These are phyloP conservation scores for Corapipo altera DNA, from an alignment of 2,113 vertebrate genomes.

Conservation along the genomic window DNA sequence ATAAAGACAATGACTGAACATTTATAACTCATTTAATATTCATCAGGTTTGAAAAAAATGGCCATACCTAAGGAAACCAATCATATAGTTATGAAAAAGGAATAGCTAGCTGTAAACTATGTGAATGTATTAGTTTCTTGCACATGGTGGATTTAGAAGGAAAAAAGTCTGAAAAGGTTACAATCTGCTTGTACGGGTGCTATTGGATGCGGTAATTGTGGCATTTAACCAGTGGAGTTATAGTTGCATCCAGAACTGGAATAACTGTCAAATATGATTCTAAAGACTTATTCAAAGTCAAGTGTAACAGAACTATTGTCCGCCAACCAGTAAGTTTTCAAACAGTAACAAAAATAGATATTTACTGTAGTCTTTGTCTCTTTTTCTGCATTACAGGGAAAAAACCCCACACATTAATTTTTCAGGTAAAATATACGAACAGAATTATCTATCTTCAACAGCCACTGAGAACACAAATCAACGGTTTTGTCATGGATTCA, in stretches of 20 bases:
- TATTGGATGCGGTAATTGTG: neutral
- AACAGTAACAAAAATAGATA: neutral
- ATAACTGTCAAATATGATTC: neutral
- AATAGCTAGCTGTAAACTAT: neutral
- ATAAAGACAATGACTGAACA: neutral
- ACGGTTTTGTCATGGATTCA: neutral
- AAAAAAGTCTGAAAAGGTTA: neutral
- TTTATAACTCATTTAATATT: conserved; percentile 8
- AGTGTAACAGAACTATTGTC: conserved; percentile 14
- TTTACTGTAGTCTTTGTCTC: conserved; percentile 26
- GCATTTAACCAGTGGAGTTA: neutral
- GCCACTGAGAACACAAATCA: conserved; percentile 41
- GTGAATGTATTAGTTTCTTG: neutral
- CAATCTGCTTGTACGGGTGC: neutral
- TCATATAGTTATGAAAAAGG: neutral
- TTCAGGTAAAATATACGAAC: neutral
- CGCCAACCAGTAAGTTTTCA: neutral
- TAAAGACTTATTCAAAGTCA: neutral
- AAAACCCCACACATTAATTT: neutral
- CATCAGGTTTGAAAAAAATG: neutral
- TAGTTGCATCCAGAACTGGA: neutral
- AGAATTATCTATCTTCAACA: conserved; percentile 4
- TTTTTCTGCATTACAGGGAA: neutral
- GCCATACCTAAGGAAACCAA: neutral
- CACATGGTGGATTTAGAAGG: neutral